phyloP scores from a whole-genome alignment of 1,140 invertebrate species.

The Ostrea denselamellosa region DNA sequence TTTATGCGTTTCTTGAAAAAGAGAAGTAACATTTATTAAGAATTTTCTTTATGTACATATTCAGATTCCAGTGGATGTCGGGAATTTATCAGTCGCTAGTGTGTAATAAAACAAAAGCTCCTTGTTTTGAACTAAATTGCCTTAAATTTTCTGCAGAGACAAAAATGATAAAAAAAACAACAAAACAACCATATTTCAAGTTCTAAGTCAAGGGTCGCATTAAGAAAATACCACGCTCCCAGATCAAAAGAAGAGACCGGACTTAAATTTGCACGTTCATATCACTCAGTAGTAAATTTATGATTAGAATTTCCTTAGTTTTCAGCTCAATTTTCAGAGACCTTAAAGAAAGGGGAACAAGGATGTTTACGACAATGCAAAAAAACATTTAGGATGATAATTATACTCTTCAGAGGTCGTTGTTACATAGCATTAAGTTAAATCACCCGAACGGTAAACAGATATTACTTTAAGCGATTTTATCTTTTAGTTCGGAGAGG shows the following conservation, averaged over 20 bases:
- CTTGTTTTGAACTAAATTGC: too few species aligned
- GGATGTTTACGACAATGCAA: constrained; percentile 19
- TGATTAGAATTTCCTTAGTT: constrained; percentile 35
- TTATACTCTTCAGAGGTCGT: background rate
- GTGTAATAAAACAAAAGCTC: too few species aligned
- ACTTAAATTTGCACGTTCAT: constrained; percentile 26
- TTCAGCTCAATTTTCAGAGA: constrained; percentile 33
- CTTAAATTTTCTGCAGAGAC: background rate
- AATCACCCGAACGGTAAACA: constrained; percentile 33
- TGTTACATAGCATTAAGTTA: constrained; percentile 31
- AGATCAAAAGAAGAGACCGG: background rate
- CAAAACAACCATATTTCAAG: constrained; percentile 9
- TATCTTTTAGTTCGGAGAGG: constrained; percentile 33
- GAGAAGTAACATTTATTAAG: too few species aligned
- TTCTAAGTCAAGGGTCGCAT: background rate
- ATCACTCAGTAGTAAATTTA: constrained; percentile 13
- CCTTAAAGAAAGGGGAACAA: constrained; percentile 9
- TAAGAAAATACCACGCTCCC: background rate
- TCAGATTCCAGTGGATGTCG: too few species aligned
- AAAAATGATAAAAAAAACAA: too few species aligned
- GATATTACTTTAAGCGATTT: constrained; percentile 44
- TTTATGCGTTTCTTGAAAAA: too few species aligned
- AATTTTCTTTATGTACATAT: too few species aligned
- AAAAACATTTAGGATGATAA: constrained; percentile 27
- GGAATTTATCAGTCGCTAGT: too few species aligned